Evolutionary conservation across 2,888 invertebrate species (phyloP), one percentile per base, ranked within the genome.

Genomic region (Eudemis profundana): DNA sequence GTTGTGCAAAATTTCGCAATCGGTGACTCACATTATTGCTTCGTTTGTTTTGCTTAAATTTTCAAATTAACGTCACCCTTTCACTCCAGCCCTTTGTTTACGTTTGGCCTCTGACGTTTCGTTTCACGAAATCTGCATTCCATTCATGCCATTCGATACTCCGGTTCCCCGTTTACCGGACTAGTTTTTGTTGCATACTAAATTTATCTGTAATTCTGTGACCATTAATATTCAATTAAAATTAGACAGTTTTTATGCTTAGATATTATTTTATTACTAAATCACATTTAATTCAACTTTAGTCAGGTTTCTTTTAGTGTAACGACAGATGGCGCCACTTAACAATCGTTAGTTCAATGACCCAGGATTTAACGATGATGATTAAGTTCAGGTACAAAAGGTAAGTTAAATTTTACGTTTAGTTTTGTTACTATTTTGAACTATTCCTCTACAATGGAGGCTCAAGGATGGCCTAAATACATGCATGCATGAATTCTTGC

Each of bases 41-140:
- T 79, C 78, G 66, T 78, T 85, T 85, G 81, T 82, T 85, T 84
- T 78, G 73, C 61, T 72, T 71, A 75, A 76, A 72, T 75, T 79
- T 86, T 86, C 74, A 86, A 88, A 87, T 74, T 87, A 87, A 88
- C 87, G 88, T 87, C 85, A 85, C 73, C 71, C 75, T 75, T 70
- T 71, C 68, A 72, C 72, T 38, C 17, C 42, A 33, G 47, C 42
- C 60, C 50, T 68, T 69, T 68, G 69, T 70, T 70, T 70, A 66
- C 63, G 69, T 69, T 70, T 66, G 46, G 60, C 60, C 44, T 62
- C 54, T 36, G 21, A 63, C 68, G 68, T 70, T 70, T 57, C 68
- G 59, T 70, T 68, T 8, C 51, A 66, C 67, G 51, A 60, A 60
- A 54, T 36, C 54, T 19, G 19, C 64, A 57, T 59, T 59, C 50